These are phyloP conservation scores for Candoia aspera DNA, from an alignment of 2,113 vertebrate genomes.

Conservation along the genomic window DNA sequence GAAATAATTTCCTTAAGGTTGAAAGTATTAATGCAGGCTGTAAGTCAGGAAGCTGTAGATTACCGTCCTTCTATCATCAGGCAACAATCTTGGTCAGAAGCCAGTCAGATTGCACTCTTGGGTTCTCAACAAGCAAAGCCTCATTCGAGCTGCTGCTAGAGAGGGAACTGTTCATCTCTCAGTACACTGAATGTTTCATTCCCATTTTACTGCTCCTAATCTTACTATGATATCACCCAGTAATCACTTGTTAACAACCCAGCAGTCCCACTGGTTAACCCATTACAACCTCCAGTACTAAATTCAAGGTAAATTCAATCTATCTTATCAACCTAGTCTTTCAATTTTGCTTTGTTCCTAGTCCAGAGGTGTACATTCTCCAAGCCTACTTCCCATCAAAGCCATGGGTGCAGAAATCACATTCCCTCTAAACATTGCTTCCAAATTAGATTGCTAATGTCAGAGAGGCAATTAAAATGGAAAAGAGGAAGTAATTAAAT, in stretches of 20 bases:
- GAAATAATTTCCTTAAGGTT: neutral
- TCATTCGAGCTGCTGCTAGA: neutral
- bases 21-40: neutral
- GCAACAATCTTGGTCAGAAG: neutral
- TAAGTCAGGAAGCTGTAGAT: neutral
- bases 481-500: neutral
- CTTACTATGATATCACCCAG: neutral
- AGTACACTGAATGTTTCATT: neutral
- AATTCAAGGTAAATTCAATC: neutral
- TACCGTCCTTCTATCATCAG: neutral
- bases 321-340: neutral
- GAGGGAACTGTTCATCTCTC: neutral
- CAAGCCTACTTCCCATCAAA: neutral
- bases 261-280: neutral
- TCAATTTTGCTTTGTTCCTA: neutral
- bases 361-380: neutral
- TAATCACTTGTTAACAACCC: neutral
- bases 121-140: neutral
- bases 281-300: neutral
- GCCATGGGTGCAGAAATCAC: neutral
- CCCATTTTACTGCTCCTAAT: neutral
- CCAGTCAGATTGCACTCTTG: neutral
- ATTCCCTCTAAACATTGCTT: neutral
- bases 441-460: neutral
- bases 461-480: neutral